A percentile compares a stretch with the other conserved stretches of the same genome.
These are phyloP conservation scores for Marmota monax DNA, from an alignment of 2,113 vertebrate genomes.

Conservation along the genomic window DNA sequence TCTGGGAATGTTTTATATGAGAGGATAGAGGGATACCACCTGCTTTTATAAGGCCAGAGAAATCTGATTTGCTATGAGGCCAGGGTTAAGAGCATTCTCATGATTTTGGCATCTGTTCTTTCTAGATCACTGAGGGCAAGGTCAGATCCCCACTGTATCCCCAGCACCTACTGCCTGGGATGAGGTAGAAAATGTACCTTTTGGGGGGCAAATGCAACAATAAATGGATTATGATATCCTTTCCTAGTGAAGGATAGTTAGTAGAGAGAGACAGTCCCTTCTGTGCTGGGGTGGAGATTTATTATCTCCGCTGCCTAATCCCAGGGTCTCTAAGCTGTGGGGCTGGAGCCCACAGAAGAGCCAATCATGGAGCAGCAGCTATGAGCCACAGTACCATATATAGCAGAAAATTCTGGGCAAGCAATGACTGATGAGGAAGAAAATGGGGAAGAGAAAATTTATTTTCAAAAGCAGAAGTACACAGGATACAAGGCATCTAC, in stretches of 20 bases:
- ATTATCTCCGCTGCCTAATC: too few species aligned
- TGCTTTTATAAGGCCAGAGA: background rate
- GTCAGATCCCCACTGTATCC: too few species aligned
- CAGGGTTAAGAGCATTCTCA: background rate
- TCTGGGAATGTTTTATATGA: background rate
- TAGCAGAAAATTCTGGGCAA: background rate
- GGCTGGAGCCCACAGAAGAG: background rate
- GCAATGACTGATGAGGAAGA: background rate
- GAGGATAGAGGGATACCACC: background rate
- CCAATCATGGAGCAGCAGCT: background rate
- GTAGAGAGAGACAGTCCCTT: background rate
- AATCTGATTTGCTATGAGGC: background rate
- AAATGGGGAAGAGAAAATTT: background rate
- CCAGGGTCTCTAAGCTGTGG: background rate
- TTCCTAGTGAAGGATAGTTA: background rate
- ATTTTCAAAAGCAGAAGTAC: background rate
- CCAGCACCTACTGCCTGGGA: background rate
- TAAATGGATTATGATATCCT: background rate
- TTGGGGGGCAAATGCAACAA: background rate
- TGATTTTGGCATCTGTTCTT: background rate
- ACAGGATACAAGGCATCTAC: background rate
- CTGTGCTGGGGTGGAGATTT: too few species aligned
- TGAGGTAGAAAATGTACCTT: background rate
- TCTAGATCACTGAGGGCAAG: background rate
- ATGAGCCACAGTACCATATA: fast-evolving